phyloP scores from a whole-genome alignment of 35 echinoderm and acorn worm genomes.

The Chiridota heheva region DNA sequence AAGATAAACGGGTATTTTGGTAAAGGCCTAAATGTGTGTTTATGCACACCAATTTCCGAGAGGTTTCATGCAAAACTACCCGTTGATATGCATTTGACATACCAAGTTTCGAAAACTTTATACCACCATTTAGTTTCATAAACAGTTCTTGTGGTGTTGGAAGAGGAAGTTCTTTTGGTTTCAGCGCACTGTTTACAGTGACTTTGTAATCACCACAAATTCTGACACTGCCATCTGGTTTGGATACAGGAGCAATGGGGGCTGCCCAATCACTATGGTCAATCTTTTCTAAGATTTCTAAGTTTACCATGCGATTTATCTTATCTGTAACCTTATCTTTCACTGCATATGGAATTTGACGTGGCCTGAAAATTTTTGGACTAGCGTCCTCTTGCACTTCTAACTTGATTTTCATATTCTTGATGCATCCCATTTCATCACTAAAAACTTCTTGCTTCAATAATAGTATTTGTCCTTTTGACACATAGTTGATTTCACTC shows the following conservation, averaged over 20 bases:
- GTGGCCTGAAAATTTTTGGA: not conserved
- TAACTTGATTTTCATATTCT: not conserved
- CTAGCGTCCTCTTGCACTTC: constrained; percentile 4
- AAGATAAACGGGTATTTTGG: constrained; percentile 27
- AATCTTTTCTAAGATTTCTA: constrained; percentile 18
- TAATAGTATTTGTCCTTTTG: not conserved
- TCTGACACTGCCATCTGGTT: constrained; percentile 35
- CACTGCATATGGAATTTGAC: constrained; percentile 45
- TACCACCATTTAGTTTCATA: not conserved
- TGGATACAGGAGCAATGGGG: constrained; percentile 55
- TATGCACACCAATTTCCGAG: too few relatives aligned
- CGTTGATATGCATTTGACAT: constrained; percentile 38
- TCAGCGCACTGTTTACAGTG: constrained; percentile 46
- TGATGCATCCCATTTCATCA: not conserved
- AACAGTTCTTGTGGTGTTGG: not conserved
- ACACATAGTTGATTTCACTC: not conserved
- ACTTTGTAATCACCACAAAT: constrained; percentile 76
- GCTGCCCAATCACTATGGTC: constrained; percentile 42
- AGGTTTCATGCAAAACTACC: constrained; percentile 42
- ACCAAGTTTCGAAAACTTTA: not conserved
- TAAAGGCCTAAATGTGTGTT: constrained; percentile 22
- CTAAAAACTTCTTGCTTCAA: constrained; percentile 3
- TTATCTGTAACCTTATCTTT: constrained; percentile 17
- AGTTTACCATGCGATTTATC: constrained; percentile 14
- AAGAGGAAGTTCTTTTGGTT: constrained; percentile 41